phyloP scores from a whole-genome alignment of 2,113 vertebrate species.

The Nothoprocta pentlandii region DNA sequence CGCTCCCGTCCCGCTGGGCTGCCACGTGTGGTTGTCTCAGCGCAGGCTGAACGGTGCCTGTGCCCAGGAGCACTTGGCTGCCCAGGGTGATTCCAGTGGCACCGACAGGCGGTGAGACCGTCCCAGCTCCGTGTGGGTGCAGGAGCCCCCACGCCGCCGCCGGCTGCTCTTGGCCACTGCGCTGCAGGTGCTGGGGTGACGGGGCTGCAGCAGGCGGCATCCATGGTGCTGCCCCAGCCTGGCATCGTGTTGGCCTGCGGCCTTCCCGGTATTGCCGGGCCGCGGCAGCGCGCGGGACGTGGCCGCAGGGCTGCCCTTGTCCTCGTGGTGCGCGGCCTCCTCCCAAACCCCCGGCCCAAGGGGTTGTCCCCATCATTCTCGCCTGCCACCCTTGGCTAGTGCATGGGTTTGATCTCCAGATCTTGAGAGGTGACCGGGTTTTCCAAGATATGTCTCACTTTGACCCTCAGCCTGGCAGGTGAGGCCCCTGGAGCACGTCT shows the following conservation, averaged over 20 bases:
- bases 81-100: not conserved
- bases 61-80: not conserved
- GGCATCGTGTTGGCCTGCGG: not conserved
- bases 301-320: not conserved
- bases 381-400: not conserved
- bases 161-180: not conserved
- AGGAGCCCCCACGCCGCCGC: not conserved
- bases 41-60: not conserved
- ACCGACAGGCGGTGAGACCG: not conserved
- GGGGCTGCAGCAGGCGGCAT: not conserved
- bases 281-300: not conserved
- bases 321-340: not conserved
- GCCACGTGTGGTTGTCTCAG: not conserved
- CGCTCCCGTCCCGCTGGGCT: not conserved
- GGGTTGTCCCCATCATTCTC: not conserved
- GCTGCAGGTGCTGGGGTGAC: not conserved
- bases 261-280: not conserved
- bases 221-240: not conserved
- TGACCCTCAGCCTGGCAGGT: not conserved
- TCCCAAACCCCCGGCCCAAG: not conserved
- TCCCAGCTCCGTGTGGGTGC: accelerated
- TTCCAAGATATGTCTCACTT: not conserved
- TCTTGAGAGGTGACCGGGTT: not conserved
- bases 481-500: not conserved
- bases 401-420: too few species aligned